A percentile compares a stretch with the other conserved stretches of the same genome.
Evolutionary conservation across 1,140 invertebrate species (phyloP).

Genomic region (Drosophila tani): DNA sequence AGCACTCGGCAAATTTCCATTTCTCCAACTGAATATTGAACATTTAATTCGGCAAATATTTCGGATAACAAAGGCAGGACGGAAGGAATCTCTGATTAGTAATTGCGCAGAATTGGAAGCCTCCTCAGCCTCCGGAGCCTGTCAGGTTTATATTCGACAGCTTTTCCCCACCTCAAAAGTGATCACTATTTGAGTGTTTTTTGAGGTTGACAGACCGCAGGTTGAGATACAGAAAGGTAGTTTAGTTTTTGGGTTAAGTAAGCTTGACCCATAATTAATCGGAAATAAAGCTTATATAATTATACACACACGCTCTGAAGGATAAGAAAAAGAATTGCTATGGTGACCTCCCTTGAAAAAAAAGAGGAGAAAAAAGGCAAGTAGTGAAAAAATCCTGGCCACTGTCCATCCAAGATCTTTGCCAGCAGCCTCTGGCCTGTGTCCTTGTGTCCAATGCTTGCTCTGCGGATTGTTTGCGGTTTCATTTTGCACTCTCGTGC

Average conservation of each 20-base stretch:
- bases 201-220: neutral
- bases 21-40: neutral
- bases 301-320: conserved; percentile 8
- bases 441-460: conserved; percentile 17
- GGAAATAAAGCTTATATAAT: conserved; percentile 11
- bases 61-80: too few relatives aligned
- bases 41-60: conserved; percentile 4
- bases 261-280: neutral
- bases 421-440: neutral
- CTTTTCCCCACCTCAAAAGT: neutral
- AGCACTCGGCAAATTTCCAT: conserved; percentile 1
- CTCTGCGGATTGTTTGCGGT: conserved; percentile 48
- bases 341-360: too few relatives aligned
- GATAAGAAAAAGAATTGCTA: conserved; percentile 1
- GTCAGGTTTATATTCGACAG: neutral
- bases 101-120: neutral
- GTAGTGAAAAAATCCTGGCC: conserved; percentile 5
- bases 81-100: neutral
- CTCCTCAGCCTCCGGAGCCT: neutral
- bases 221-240: neutral
- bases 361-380: too few relatives aligned
- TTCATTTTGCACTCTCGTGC: conserved; percentile 44
- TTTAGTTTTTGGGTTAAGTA: neutral
- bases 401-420: conserved; percentile 11
- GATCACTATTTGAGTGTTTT: conserved; percentile 8